A percentile compares a stretch with the other conserved stretches of the same genome.
Conservation (phyloP, 2,113 vertebrate genomes). For the Calcarius ornatus region DNA sequence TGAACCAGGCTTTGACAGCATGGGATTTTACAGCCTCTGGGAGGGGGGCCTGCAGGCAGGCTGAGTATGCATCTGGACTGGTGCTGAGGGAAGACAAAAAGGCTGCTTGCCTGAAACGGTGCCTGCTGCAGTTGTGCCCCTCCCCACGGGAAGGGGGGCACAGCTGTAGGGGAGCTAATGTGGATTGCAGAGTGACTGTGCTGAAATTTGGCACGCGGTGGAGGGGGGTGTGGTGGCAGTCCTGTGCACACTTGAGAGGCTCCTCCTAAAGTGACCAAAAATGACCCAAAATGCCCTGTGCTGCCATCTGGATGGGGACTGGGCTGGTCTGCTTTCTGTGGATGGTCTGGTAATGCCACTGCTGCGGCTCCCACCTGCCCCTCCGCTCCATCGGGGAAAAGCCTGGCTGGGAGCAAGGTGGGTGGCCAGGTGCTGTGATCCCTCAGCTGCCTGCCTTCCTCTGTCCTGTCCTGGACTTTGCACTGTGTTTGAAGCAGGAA, state of each 20-base stretch:
- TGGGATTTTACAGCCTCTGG: constrained; percentile 10
- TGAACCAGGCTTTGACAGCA: constrained; percentile 36
- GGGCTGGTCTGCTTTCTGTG: neutral
- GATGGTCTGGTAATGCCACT: neutral
- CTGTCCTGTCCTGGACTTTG: neutral
- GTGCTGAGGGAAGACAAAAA: neutral
- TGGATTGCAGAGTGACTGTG: neutral
- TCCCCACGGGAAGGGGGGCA: neutral
- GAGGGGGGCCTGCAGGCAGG: neutral
- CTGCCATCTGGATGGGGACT: accelerated
- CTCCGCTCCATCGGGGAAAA: neutral
- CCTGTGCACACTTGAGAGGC: accelerated
- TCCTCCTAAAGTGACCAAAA: neutral
- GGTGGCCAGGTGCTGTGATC: neutral
- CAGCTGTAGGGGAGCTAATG: neutral
- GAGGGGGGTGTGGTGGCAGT: neutral
- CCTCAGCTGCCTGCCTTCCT: neutral
- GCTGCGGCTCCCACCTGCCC: neutral
- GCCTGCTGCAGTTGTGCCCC: neutral
- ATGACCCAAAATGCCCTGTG: neutral
- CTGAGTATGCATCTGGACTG: neutral
- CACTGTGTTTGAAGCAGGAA: neutral
- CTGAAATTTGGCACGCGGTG: neutral
- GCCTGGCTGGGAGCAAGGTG: neutral
- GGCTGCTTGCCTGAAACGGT: neutral